Evolutionary conservation across 2,888 invertebrate genomes (phyloP), one percentile per base, ranked within the genome.

Genomic region (Dasysyrphus tricinctus): DNA sequence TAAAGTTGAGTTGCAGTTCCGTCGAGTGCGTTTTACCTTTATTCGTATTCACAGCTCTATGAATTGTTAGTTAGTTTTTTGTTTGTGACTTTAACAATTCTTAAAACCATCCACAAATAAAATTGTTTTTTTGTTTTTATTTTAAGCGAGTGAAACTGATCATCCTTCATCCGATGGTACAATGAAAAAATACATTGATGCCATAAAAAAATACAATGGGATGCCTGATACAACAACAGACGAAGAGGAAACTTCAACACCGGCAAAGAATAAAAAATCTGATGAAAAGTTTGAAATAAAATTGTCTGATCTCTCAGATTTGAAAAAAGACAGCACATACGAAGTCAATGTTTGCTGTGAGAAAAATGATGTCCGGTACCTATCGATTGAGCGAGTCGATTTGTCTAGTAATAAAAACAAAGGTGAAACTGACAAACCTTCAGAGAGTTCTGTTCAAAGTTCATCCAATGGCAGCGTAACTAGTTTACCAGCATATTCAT

Each of bases 381-480:
- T 89, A 29, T 88, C 86, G 11, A 76, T 89, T 29, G 88, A 89
- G 75, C 88, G 88, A n/a, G 29, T 88, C 1, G 80, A 88, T 11
- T 12, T 29, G 9, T 49, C 65, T 12, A 57, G 16, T 39, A 81
- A 51, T 32, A 70, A 63, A 24, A 73, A 80, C 29, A 80, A 76
- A n/a, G 67, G 54, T 16, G 57, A 73, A 34, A 19, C 16, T 16
- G 76, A 84, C 16, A 87, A 85, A 19, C 73, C 73, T 12, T 74
- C 80, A 65, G 84, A 82, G 7, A 61, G 49, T 54, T 72, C 76
- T 37, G 56, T 81, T 14, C 80, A 80, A 79, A 85, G 80, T 34
- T 88, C 89, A 63, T 88, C 85, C 11, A 81, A 89, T 70, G 89
- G 89, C 5, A 89, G 88, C 67, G 80, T 89, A 5, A 79, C 74